Evolutionary conservation across 2,888 invertebrate species (phyloP).

Genomic region (Halictus ligatus): DNA sequence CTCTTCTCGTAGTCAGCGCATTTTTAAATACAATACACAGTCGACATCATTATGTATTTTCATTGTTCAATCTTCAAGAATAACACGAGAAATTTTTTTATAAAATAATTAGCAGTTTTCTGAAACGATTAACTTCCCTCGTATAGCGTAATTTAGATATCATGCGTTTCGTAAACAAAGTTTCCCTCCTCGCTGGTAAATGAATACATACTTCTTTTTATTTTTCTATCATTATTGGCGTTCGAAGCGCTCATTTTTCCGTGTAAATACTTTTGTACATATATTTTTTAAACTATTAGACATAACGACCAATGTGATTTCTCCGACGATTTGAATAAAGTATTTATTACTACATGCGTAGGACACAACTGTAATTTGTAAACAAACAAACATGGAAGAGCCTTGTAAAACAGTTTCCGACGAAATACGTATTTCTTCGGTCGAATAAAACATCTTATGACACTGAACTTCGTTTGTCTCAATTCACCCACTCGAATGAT

Average conservation of each 20-base stretch:
- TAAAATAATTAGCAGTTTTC: neutral
- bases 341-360: slow-evolving; percentile 69
- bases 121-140: slow-evolving; percentile 4
- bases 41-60: neutral
- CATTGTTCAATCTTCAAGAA: slow-evolving; percentile 13
- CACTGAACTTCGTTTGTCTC: neutral
- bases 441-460: slow-evolving; percentile 35
- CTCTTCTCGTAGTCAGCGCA: slow-evolving; percentile 8
- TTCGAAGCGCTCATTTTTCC: slow-evolving; percentile 63
- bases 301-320: slow-evolving; percentile 71
- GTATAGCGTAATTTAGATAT: slow-evolving; percentile 18
- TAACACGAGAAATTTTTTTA: neutral
- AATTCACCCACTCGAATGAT: neutral
- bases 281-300: slow-evolving; percentile 73
- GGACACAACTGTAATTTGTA: slow-evolving; percentile 31
- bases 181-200: slow-evolving; percentile 22
- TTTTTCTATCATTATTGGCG: slow-evolving; percentile 71
- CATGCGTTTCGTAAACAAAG: slow-evolving; percentile 12
- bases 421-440: slow-evolving; percentile 16
- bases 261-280: slow-evolving; percentile 79
- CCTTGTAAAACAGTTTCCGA: slow-evolving; percentile 26
- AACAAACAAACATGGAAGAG: slow-evolving; percentile 13
- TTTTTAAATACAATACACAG: slow-evolving; percentile 1
- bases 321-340: slow-evolving; percentile 71
- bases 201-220: slow-evolving; percentile 57